Conservation (phyloP, 1,140 invertebrate species). For the Hycleus phaleratus region DNA sequence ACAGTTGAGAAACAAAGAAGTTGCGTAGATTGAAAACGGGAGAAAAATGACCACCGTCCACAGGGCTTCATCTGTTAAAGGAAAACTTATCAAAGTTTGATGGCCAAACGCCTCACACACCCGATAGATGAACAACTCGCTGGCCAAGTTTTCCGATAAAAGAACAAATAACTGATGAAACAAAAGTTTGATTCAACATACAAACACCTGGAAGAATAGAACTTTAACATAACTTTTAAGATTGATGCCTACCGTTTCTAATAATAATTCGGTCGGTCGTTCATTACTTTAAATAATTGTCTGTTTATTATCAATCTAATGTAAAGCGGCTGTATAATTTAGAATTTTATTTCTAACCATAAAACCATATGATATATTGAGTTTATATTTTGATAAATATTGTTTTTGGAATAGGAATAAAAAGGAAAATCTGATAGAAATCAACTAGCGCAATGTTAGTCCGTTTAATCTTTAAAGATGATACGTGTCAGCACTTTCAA, state of each 20-base stretch:
- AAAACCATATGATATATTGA: too few relatives aligned
- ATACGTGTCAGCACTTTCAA: conserved; percentile 13
- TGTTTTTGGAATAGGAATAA: neutral
- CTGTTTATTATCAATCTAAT: conserved; percentile 11
- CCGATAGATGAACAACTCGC: conserved; percentile 9
- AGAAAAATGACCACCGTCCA: conserved; percentile 48
- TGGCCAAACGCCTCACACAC: conserved; percentile 25
- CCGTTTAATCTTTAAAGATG: conserved; percentile 5
- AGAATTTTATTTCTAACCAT: conserved; percentile 1
- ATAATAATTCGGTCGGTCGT: too few relatives aligned
- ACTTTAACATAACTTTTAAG: too few relatives aligned
- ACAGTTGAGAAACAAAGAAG: neutral
- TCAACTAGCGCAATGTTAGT: neutral
- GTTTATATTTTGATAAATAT: neutral
- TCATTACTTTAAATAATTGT: conserved; percentile 2
- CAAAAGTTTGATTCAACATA: conserved; percentile 27
- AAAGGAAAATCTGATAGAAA: neutral
- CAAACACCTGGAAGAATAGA: conserved; percentile 7
- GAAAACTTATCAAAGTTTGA: conserved; percentile 43
- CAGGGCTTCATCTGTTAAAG: conserved; percentile 28
- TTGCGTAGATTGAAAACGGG: conserved; percentile 45
- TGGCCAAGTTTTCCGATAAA: conserved; percentile 40
- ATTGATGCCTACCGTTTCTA: too few relatives aligned
- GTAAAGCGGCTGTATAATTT: conserved; percentile 2
- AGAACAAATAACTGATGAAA: conserved; percentile 38